Base-by-base conservation (phyloP, 2,888 invertebrate genomes). In the Parelbella ahira region DNA sequence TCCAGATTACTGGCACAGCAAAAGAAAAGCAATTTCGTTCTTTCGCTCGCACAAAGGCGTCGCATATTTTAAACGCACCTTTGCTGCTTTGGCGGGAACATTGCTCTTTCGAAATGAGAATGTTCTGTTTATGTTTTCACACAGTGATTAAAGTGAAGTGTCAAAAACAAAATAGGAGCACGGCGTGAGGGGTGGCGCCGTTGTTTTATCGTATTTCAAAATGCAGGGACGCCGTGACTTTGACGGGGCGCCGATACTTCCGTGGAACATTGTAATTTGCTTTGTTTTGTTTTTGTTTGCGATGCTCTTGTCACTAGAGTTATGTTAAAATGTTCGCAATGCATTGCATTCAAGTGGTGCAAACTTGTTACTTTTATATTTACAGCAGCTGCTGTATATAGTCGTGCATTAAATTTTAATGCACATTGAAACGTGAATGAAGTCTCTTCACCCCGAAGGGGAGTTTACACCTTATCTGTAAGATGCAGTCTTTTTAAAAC, bases 71-170 rank as follows among this genome's bases (percentile, higher is more conserved):
- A 50, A 58, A 65, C 67, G 60, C 65, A 69, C 68, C 63, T 70
- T 51, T 57, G 48, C 48, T 42, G 45, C 50, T 56, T 58, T 63
- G 53, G 59, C 54, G 50, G 55, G 49, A 70, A 65, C 61, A 57
- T 52, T 76, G 82, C 79, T 82, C 82, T 83, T 83, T 83, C 67
- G 66, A 71, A 79, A 86, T 82, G 80, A 83, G 65, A 77, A 73
- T 62, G 66, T 59, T 69, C 68, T 78, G 81, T 80, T 77, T 79
- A 74, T 73, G 72, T 83, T 71, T 78, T 76, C 76, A 71, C 69
- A 71, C 76, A 68, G 83, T 82, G 84, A 86, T 86, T 86, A 86
- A 80, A 84, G 83, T 77, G 86, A 83, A 86, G 86, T 83, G 84
- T 82, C 81, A 78, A 80, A 81, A 83, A 83, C 80, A 83, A 86